A percentile compares a stretch with the other conserved stretches of the same genome.
Evolutionary conservation across 2,113 vertebrate species (phyloP).

Genomic region (Larimichthys polyactis): DNA sequence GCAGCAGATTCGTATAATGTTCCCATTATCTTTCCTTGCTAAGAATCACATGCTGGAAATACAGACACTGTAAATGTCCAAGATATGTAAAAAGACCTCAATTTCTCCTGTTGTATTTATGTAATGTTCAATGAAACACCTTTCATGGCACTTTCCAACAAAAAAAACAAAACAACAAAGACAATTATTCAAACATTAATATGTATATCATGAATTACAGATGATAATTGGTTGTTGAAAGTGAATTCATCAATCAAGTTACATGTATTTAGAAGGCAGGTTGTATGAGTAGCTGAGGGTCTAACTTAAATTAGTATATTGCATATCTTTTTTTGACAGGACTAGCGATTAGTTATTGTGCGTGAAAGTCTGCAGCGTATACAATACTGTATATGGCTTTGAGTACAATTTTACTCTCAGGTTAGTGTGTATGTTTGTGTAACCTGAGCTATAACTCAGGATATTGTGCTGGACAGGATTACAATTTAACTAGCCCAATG

Average conservation of each 20-base stretch:
- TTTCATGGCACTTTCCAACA: conserved; percentile 68
- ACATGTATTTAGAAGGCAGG: conserved; percentile 43
- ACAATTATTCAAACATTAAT: conserved; percentile 52
- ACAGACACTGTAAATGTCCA: conserved; percentile 75
- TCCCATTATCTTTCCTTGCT: conserved; percentile 45
- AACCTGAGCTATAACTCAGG: conserved; percentile 78
- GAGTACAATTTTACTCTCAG: conserved; percentile 80
- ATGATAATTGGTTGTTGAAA: conserved; percentile 52
- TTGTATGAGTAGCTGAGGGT: conserved; percentile 56
- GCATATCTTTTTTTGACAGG: conserved; percentile 43
- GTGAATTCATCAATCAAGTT: conserved; percentile 48
- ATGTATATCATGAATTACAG: conserved; percentile 62
- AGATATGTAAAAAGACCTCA: conserved; percentile 65
- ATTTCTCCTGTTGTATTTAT: conserved; percentile 68
- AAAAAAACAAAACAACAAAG: conserved; percentile 42
- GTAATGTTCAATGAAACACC: conserved; percentile 56
- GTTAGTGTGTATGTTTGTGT: conserved; percentile 78
- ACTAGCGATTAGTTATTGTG: conserved; percentile 64
- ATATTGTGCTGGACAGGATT: conserved; percentile 63
- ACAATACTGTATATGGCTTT: conserved; percentile 71
- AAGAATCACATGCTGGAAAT: conserved; percentile 78
- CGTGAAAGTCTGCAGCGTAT: conserved; percentile 69
- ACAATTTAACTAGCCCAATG: conserved; percentile 50
- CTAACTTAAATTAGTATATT: conserved; percentile 53
- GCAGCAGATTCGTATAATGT: conserved; percentile 45